Evolutionary conservation across 2,797 vertebrate genomes (phyloP).

Genomic region (Acanthurus lineatus): DNA sequence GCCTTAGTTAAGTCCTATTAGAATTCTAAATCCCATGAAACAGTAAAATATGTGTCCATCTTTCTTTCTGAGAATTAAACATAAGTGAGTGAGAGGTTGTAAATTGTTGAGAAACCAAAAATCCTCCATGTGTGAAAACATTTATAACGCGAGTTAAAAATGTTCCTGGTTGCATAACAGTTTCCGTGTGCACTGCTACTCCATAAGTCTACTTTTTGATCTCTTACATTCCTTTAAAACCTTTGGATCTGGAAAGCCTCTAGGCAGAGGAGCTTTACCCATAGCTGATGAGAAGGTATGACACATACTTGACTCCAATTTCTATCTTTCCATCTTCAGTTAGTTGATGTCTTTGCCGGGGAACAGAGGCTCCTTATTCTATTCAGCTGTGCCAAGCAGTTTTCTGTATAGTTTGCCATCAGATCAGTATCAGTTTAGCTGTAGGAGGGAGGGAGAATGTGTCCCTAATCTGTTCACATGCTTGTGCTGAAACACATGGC

Average conservation of each 20-base stretch:
- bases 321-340: slow-evolving; percentile 45
- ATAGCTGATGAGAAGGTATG: slow-evolving; percentile 51
- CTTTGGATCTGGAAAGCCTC: slow-evolving; percentile 42
- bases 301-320: slow-evolving; percentile 64
- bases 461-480: slow-evolving; percentile 60
- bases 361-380: slow-evolving; percentile 37
- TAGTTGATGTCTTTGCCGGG: slow-evolving; percentile 40
- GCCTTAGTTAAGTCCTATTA: not conserved
- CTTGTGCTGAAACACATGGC: slow-evolving; percentile 39
- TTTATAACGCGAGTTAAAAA: slow-evolving; percentile 15
- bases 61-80: not conserved
- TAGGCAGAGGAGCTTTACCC: slow-evolving; percentile 47
- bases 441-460: slow-evolving; percentile 39
- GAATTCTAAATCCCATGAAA: slow-evolving; percentile 9
- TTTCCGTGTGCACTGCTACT: slow-evolving; percentile 18
- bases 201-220: slow-evolving; percentile 41
- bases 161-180: slow-evolving; percentile 15
- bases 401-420: slow-evolving; percentile 63
- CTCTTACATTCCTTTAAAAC: slow-evolving; percentile 43
- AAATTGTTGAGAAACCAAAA: not conserved
- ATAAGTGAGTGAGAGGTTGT: not conserved
- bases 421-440: slow-evolving; percentile 62
- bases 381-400: slow-evolving; percentile 45
- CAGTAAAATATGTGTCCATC: slow-evolving; percentile 1
- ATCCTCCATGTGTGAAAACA: slow-evolving; percentile 14